A percentile compares a stretch with the other conserved stretches of the same genome.
Evolutionary conservation across 2,888 invertebrate genomes (phyloP).

Genomic region (Ochropacha duplaris): DNA sequence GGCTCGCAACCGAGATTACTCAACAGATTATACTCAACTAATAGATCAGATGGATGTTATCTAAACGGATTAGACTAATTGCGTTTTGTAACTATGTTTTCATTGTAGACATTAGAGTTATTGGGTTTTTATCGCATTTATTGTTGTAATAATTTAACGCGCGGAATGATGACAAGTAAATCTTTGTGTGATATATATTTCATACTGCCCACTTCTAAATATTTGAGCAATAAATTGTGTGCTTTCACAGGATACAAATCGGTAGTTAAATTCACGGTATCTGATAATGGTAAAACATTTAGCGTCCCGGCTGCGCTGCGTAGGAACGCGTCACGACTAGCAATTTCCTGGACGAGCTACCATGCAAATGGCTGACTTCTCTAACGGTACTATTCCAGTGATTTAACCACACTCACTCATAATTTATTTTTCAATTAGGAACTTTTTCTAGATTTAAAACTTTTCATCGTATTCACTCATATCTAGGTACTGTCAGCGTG

Average conservation of each 20-base stretch:
- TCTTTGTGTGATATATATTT: not conserved
- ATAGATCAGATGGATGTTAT: conserved; percentile 64
- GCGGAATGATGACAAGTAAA: conserved; percentile 9
- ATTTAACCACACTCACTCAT: conserved; percentile 11
- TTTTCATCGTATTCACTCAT: too few species aligned
- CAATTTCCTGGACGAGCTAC: conserved; percentile 55
- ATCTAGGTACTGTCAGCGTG: too few species aligned
- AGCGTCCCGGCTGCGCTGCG: conserved; percentile 32
- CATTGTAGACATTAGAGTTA: conserved; percentile 36
- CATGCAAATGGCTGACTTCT: conserved; percentile 52
- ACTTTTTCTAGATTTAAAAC: too few species aligned
- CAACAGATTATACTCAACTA: conserved; percentile 48
- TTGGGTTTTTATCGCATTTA: conserved; percentile 27
- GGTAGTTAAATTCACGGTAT: conserved; percentile 25
- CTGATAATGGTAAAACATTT: conserved; percentile 22
- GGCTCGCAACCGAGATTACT: conserved; percentile 41
- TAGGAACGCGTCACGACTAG: conserved; percentile 21
- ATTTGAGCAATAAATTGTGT: conserved; percentile 27
- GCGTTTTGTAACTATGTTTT: conserved; percentile 59
- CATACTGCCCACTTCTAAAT: not conserved
- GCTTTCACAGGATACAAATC: conserved; percentile 22
- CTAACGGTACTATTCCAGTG: conserved; percentile 46
- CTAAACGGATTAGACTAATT: conserved; percentile 63
- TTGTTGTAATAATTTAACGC: conserved; percentile 22
- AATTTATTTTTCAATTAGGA: not conserved